A percentile compares a stretch with the other conserved stretches of the same genome.
These are phyloP conservation scores for Urocolius indicus DNA, from an alignment of 2,113 vertebrate species.

Conservation along the genomic window DNA sequence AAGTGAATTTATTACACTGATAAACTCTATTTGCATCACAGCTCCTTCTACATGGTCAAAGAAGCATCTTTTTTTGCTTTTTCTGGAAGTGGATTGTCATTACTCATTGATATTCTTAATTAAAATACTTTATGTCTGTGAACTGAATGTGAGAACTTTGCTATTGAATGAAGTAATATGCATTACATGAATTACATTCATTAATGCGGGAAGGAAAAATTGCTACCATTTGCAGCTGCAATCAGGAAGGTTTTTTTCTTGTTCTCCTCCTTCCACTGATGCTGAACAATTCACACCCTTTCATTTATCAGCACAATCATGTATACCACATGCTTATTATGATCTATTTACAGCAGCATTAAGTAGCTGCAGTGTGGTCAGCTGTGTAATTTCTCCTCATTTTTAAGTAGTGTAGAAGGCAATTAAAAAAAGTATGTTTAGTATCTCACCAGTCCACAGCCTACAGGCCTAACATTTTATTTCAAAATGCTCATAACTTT, in stretches of 20 bases:
- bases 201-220: conserved; percentile 48
- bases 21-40: conserved; percentile 13
- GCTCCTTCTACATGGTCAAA: conserved; percentile 34
- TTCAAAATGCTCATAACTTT: not conserved
- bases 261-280: not conserved
- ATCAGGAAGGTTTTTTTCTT: conserved; percentile 41
- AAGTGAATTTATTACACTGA: not conserved
- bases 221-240: conserved; percentile 40
- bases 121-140: conserved; percentile 65
- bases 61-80: conserved; percentile 42
- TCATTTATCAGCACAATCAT: conserved; percentile 32
- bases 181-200: conserved; percentile 48
- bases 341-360: conserved; percentile 34
- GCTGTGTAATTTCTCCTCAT: conserved; percentile 12
- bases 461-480: not conserved
- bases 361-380: conserved; percentile 35
- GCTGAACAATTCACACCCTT: conserved; percentile 25
- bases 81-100: conserved; percentile 49
- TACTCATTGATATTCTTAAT: conserved; percentile 64
- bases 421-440: not conserved
- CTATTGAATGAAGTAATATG: conserved; percentile 58
- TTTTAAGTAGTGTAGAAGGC: not conserved
- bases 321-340: conserved; percentile 25
- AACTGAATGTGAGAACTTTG: conserved; percentile 63
- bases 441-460: not conserved